These are phyloP conservation scores for Apaloderma vittatum DNA, from an alignment of 2,113 vertebrate genomes.

Conservation along the genomic window DNA sequence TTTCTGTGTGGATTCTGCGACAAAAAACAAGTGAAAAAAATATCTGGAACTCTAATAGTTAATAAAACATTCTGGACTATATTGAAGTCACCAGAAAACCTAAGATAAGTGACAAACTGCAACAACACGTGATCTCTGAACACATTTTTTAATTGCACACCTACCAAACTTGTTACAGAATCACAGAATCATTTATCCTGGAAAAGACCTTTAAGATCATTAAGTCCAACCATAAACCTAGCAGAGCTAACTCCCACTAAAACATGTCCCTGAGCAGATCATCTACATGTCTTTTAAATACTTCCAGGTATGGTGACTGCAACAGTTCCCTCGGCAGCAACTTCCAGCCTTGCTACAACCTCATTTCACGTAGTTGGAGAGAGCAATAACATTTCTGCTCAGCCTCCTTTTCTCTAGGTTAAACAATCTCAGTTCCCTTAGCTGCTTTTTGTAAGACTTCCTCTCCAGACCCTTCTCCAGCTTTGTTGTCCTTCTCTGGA, in stretches of 20 bases:
- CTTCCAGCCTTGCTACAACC: fast-evolving
- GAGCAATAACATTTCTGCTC: fast-evolving
- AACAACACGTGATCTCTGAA: background rate
- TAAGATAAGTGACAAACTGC: background rate
- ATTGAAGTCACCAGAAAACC: fast-evolving
- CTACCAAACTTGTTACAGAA: background rate
- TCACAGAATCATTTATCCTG: background rate
- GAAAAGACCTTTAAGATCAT: background rate
- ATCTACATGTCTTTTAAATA: background rate
- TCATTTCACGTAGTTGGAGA: background rate
- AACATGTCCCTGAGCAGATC: fast-evolving
- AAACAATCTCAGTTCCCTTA: background rate
- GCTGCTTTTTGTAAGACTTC: fast-evolving
- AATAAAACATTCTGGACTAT: background rate
- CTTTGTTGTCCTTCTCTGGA: too few relatives aligned
- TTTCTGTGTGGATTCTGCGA: background rate
- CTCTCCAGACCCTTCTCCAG: background rate
- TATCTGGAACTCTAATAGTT: background rate
- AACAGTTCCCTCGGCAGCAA: background rate
- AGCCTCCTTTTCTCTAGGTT: background rate
- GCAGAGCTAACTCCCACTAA: background rate
- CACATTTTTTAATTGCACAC: fast-evolving
- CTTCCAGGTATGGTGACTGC: background rate
- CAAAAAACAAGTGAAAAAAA: background rate
- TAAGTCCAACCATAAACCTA: fast-evolving